A percentile compares a stretch with the other conserved stretches of the same genome.
Conservation (phyloP, 2,113 vertebrate genomes). For the Paracanthobrama guichenoti region DNA sequence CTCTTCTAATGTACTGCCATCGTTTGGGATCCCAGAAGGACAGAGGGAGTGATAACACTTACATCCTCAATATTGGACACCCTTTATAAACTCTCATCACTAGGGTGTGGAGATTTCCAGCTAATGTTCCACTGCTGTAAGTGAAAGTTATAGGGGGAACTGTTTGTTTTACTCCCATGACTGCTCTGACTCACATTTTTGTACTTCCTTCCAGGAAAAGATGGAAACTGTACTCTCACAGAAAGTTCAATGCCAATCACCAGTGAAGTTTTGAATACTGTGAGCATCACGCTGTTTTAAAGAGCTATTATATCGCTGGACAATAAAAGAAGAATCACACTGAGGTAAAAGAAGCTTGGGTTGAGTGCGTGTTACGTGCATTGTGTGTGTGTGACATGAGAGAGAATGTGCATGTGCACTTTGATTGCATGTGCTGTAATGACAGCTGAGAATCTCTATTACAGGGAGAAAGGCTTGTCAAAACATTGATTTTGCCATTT, state of each 20-base stretch:
- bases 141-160: background rate
- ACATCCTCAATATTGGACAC: background rate
- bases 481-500: conserved; percentile 27
- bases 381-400: background rate
- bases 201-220: background rate
- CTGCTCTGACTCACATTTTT: background rate
- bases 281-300: conserved; percentile 25
- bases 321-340: background rate
- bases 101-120: conserved; percentile 1
- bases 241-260: background rate
- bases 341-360: background rate
- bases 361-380: no score
- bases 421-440: conserved; percentile 27
- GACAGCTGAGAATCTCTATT: conserved; percentile 21
- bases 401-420: background rate
- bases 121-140: background rate
- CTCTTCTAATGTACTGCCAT: background rate
- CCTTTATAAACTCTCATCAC: background rate
- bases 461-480: background rate
- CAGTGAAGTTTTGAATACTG: background rate
- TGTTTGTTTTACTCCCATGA: background rate
- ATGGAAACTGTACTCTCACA: background rate
- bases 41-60: background rate
- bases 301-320: background rate
- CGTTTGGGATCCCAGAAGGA: background rate